These are phyloP conservation scores for Anableps anableps DNA, from an alignment of 2,797 vertebrate species.

Conservation along the genomic window DNA sequence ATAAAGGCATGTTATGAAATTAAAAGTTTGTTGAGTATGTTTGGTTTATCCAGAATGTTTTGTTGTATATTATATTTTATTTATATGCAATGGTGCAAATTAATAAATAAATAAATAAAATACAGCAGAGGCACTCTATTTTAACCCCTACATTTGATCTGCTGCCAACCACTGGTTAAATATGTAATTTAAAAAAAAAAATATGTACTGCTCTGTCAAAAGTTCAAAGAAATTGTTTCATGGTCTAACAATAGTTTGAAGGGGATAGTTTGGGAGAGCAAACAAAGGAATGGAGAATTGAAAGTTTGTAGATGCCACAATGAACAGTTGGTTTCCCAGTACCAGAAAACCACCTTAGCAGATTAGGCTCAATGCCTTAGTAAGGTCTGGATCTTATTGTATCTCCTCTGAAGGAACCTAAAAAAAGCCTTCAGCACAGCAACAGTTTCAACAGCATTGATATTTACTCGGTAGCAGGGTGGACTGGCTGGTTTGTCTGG, in stretches of 20 bases:
- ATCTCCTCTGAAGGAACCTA: background rate
- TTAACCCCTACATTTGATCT: background rate
- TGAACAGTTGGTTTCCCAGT: too few species aligned
- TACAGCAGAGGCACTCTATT: background rate
- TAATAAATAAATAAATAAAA: background rate
- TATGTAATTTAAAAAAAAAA: background rate
- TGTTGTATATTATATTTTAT: background rate
- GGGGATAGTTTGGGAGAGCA: background rate
- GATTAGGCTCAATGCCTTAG: background rate
- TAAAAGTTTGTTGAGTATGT: background rate
- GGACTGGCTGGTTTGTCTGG: background rate
- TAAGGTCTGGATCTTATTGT: background rate
- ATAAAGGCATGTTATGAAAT: background rate
- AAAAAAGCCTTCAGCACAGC: background rate
- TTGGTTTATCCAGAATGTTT: background rate
- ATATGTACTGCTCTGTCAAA: background rate
- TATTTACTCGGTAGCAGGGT: background rate
- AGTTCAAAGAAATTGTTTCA: background rate
- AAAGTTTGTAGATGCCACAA: background rate
- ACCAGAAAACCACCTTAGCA: background rate
- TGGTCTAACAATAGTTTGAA: background rate
- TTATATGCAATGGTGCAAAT: background rate
- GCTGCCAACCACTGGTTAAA: slow-evolving; percentile 4
- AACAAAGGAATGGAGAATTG: background rate
- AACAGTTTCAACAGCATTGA: background rate